Evolutionary conservation across 1,140 invertebrate species (phyloP).

Genomic region (Neodiprion lecontei): DNA sequence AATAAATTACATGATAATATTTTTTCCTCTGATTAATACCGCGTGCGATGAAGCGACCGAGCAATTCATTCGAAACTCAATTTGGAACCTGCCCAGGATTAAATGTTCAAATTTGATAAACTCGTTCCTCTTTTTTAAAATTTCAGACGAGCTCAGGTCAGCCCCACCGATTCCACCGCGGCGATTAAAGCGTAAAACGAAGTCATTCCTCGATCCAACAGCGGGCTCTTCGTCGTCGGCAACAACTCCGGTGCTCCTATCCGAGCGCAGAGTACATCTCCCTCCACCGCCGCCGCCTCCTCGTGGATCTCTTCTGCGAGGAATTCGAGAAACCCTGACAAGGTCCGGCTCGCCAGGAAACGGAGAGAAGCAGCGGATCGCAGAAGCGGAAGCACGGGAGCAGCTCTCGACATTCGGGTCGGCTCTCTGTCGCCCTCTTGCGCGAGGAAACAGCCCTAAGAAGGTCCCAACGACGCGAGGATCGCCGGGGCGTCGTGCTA

Average conservation of each 20-base stretch:
- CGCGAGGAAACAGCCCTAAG: background rate
- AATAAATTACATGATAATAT: no score
- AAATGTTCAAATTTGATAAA: no score
- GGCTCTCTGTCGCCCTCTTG: background rate
- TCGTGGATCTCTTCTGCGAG: background rate
- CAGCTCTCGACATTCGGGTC: slow-evolving; percentile 10
- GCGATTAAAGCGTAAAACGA: slow-evolving; percentile 48
- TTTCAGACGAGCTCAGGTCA: slow-evolving; percentile 45
- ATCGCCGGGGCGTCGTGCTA: background rate
- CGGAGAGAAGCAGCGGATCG: background rate
- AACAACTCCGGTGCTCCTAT: slow-evolving; percentile 11
- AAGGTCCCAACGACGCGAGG: background rate
- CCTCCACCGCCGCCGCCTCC: slow-evolving; percentile 42
- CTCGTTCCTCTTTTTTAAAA: background rate
- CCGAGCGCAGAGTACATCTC: slow-evolving; percentile 30
- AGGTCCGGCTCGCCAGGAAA: background rate
- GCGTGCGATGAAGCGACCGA: no score
- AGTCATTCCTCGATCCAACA: slow-evolving; percentile 3
- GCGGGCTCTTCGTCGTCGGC: slow-evolving; percentile 5
- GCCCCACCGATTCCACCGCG: slow-evolving; percentile 55
- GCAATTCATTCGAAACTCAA: no score
- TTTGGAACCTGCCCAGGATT: no score
- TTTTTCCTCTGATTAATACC: no score
- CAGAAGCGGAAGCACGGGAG: background rate
- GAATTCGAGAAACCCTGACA: background rate